Conservation (phyloP, 37 sponge, comb jelly and placozoan species). For the Sycon ciliatum region DNA sequence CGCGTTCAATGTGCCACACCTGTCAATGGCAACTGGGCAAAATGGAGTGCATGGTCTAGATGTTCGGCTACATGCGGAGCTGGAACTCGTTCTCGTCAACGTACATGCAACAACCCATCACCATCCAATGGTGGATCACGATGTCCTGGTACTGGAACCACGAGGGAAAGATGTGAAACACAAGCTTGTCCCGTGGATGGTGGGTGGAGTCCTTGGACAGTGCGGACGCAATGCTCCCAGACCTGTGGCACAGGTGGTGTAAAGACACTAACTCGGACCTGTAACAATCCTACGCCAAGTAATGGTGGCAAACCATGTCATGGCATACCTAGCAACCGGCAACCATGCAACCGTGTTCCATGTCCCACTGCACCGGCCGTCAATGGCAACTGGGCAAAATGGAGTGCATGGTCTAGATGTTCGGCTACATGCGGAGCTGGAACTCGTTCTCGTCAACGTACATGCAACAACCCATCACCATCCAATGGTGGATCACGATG, state of each 20-base stretch:
- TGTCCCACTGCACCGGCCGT: not conserved
- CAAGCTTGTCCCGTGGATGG: conserved; percentile 1
- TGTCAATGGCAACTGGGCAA: not conserved
- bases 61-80: not conserved
- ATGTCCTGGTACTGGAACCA: not conserved
- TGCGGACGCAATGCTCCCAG: too few species aligned
- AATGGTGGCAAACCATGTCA: too few species aligned
- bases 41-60: not conserved
- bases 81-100: not conserved
- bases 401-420: not conserved
- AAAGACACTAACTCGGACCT: too few species aligned
- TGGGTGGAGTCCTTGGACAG: too few species aligned
- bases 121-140: not conserved
- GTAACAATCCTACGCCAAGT: too few species aligned
- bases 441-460: not conserved
- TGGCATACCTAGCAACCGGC: too few species aligned
- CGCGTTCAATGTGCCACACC: too few species aligned
- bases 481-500: not conserved
- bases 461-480: not conserved
- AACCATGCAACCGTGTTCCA: too few species aligned
- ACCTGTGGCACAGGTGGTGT: too few species aligned
- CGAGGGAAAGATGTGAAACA: not conserved
- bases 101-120: not conserved
- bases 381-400: not conserved
- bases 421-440: not conserved